A percentile compares a stretch with the other conserved stretches of the same genome.
Conservation (phyloP, 2,888 invertebrate species). For the Asteroscopus sphinx region DNA sequence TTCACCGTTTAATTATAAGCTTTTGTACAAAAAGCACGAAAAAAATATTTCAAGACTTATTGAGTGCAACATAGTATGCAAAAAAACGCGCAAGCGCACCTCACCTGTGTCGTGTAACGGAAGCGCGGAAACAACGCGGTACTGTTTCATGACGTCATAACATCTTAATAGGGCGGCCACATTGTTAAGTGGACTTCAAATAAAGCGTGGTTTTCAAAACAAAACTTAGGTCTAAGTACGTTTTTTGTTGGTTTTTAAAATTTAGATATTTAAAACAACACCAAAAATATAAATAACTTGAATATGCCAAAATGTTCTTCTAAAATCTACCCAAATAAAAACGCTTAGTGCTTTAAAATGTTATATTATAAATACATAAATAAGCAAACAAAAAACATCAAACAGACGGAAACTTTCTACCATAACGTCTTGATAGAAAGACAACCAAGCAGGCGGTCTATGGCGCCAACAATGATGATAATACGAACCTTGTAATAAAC, state of each 20-base stretch:
- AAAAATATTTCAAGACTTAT: slow-evolving; percentile 8
- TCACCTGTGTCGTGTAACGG: slow-evolving; percentile 58
- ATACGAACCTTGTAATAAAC: slow-evolving; percentile 52
- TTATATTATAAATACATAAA: background rate
- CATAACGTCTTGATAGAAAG: slow-evolving; percentile 10
- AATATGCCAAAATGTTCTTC: too few species aligned
- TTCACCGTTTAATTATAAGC: background rate
- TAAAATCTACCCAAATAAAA: too few species aligned
- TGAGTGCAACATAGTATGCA: slow-evolving; percentile 17
- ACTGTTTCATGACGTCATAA: slow-evolving; percentile 46
- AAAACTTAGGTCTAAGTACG: too few species aligned
- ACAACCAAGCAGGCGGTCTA: slow-evolving; percentile 31
- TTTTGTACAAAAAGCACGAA: background rate
- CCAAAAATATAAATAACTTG: too few species aligned
- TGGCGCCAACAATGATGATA: slow-evolving; percentile 38
- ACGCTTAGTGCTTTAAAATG: too few species aligned
- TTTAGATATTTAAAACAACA: too few species aligned
- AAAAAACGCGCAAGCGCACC: slow-evolving; percentile 32
- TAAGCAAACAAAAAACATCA: too few species aligned
- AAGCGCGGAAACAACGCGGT: slow-evolving; percentile 45
- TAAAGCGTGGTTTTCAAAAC: slow-evolving; percentile 3
- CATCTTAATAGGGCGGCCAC: slow-evolving; percentile 17
- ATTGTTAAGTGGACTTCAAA: slow-evolving; percentile 16
- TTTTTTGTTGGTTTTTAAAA: background rate
- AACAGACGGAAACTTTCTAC: background rate